Evolutionary conservation across 2,797 vertebrate genomes (phyloP).

Genomic region (Glossophaga mutica): DNA sequence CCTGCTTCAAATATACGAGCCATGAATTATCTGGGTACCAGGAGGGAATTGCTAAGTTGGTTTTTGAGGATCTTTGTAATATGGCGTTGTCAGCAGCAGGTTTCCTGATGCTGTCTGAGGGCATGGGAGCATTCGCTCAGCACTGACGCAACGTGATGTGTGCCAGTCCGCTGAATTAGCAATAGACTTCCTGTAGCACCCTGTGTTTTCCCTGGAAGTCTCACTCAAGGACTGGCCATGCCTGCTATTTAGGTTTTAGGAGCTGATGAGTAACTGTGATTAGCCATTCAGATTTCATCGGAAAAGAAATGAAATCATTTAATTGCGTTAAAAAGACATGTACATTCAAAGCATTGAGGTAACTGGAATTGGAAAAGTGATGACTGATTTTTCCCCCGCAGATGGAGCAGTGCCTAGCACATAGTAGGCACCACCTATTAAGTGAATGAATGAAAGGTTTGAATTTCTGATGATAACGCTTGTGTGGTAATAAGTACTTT

Average conservation of each 20-base stretch:
- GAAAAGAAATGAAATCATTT: constrained; percentile 46
- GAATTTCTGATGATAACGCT: constrained; percentile 13
- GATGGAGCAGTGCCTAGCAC: background rate
- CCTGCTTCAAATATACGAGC: constrained; percentile 25
- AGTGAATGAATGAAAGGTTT: background rate
- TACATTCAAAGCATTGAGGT: background rate
- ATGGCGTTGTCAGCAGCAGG: constrained; percentile 16
- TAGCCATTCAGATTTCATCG: constrained; percentile 57
- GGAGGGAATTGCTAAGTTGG: background rate
- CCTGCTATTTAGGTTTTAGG: constrained; percentile 41
- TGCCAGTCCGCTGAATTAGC: background rate
- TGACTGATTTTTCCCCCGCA: background rate
- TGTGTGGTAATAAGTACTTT: background rate
- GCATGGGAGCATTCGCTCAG: background rate
- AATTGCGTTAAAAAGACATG: constrained; percentile 45
- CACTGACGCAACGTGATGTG: background rate
- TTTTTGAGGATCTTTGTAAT: constrained; percentile 57
- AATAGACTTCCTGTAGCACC: background rate
- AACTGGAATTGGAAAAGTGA: constrained; percentile 26
- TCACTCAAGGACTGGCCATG: background rate
- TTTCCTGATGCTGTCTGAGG: constrained; percentile 4
- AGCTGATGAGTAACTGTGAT: constrained; percentile 55
- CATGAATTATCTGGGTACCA: background rate
- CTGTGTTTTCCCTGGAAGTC: constrained; percentile 13
- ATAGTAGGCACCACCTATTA: constrained; percentile 21